These are phyloP conservation scores for Carposina sasakii DNA, from an alignment of 1,140 invertebrate species.

Conservation along the genomic window DNA sequence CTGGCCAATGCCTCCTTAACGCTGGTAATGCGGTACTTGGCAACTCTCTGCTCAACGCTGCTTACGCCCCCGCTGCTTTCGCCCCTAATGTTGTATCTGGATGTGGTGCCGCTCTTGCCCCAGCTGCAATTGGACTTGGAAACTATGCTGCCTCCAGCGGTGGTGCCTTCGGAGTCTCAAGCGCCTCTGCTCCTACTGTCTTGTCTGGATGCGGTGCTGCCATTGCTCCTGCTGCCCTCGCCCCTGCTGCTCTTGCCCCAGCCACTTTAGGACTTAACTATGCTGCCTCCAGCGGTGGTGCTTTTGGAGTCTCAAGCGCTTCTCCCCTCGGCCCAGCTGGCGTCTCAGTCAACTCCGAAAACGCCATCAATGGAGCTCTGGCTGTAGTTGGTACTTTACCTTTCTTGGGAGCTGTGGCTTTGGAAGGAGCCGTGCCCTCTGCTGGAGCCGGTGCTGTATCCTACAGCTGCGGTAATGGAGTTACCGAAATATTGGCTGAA, in stretches of 20 bases:
- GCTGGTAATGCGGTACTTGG: too few species aligned
- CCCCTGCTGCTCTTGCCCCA: too few species aligned
- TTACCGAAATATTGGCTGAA: constrained; percentile 7
- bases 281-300: constrained; percentile 22
- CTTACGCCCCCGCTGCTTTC: too few species aligned
- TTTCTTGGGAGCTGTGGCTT: constrained; percentile 17
- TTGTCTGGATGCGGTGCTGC: too few species aligned
- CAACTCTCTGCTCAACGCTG: too few species aligned
- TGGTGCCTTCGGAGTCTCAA: neutral
- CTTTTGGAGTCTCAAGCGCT: constrained; percentile 19
- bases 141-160: neutral
- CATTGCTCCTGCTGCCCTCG: neutral
- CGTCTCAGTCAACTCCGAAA: constrained; percentile 30
- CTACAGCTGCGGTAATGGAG: constrained; percentile 16
- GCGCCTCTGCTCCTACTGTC: too few species aligned
- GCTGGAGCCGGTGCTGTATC: constrained; percentile 5
- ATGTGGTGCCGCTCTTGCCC: neutral
- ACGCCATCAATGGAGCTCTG: constrained; percentile 29
- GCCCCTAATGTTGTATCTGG: neutral
- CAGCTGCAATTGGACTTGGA: neutral
- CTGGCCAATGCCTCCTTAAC: too few species aligned
- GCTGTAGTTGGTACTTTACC: constrained; percentile 30
- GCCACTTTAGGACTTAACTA: too few species aligned
- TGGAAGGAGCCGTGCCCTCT: constrained; percentile 12
- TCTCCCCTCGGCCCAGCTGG: constrained; percentile 29